phyloP scores from a whole-genome alignment of 2,797 vertebrate genomes.

The Xenentodon cancila region DNA sequence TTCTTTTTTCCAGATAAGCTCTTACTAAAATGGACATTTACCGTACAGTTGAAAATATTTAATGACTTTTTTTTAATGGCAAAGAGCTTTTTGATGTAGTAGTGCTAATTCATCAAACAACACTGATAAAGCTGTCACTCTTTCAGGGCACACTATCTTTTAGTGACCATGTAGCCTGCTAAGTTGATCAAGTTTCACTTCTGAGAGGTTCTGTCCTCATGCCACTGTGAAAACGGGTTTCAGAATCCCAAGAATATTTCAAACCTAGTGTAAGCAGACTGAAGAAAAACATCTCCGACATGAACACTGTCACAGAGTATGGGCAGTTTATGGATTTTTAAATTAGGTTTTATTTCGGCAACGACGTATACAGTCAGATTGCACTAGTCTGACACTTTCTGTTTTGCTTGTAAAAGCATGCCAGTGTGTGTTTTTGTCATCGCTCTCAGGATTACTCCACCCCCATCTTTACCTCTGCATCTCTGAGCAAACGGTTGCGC shows the following conservation, averaged over 20 bases:
- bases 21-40: constrained; percentile 87
- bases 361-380: no score
- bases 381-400: no score
- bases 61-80: constrained; percentile 93
- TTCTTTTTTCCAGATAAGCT: constrained; percentile 61
- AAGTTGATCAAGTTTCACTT: constrained; percentile 89
- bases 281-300: no score
- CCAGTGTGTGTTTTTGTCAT: no score
- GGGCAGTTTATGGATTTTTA: no score
- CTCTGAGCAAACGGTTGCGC: no score
- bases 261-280: constrained; percentile 11
- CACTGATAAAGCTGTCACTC: constrained; percentile 97
- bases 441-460: no score
- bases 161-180: constrained; percentile 86
- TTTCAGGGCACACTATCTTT: constrained; percentile 95
- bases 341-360: no score
- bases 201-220: constrained; percentile 69
- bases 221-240: constrained; percentile 5
- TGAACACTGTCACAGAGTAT: no score
- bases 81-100: constrained; percentile 98
- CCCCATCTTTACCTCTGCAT: no score
- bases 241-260: constrained; percentile 7
- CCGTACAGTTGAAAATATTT: constrained; percentile 91
- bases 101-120: constrained; percentile 96
- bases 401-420: no score